phyloP scores from a whole-genome alignment of 2,888 invertebrate genomes.

The Melieria picta region DNA sequence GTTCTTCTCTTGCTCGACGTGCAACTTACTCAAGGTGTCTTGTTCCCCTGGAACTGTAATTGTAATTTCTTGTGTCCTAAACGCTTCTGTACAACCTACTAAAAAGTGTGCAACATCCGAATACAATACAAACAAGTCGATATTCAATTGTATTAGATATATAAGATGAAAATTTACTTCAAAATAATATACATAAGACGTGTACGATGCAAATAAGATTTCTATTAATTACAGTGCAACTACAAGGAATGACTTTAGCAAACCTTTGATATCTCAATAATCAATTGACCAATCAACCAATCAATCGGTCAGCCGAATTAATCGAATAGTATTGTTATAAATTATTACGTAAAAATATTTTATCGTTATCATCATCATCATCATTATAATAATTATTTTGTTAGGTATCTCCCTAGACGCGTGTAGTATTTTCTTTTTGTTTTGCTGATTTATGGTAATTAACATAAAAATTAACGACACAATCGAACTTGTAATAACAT shows the following conservation, averaged over 20 bases:
- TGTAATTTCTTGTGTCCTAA: too few relatives aligned
- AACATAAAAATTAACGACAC: conserved; percentile 44
- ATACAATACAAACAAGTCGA: conserved; percentile 11
- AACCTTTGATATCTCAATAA: conserved; percentile 56
- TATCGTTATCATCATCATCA: conserved; percentile 48
- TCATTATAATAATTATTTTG: conserved; percentile 46
- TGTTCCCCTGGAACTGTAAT: too few relatives aligned
- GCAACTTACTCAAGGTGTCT: too few relatives aligned
- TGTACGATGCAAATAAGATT: conserved; percentile 56
- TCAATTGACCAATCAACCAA: conserved; percentile 48
- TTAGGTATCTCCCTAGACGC: conserved; percentile 26
- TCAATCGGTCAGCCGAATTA: background rate
- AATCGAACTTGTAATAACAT: conserved; percentile 45
- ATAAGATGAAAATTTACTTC: conserved; percentile 58
- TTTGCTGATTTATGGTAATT: conserved; percentile 35
- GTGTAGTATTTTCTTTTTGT: conserved; percentile 28
- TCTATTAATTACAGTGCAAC: conserved; percentile 59
- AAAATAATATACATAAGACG: conserved; percentile 57
- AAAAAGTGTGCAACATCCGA: background rate
- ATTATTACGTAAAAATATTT: conserved; percentile 59
- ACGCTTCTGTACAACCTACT: too few relatives aligned
- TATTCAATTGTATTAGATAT: conserved; percentile 40
- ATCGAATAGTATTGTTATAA: conserved; percentile 58
- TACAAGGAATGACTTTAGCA: conserved; percentile 61
- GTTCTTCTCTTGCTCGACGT: too few relatives aligned